phyloP scores from a whole-genome alignment of 2,113 vertebrate species.

The Dicrurus megarhynchus region DNA sequence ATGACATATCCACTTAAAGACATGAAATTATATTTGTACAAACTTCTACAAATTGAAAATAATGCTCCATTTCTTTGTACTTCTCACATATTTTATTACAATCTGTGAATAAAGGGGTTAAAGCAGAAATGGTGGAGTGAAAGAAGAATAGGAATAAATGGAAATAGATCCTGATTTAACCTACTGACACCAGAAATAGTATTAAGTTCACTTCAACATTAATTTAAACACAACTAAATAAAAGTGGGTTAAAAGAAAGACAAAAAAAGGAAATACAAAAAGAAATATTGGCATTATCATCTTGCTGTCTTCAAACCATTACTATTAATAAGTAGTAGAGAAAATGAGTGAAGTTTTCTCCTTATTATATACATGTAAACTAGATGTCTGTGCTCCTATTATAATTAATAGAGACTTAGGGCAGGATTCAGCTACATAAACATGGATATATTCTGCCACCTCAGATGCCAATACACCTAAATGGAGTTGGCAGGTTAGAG shows the following conservation, averaged over 20 bases:
- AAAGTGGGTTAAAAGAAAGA: not conserved
- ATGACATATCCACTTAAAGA: not conserved
- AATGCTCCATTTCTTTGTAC: not conserved
- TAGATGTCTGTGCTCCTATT: not conserved
- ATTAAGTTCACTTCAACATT: not conserved
- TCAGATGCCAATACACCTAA: not conserved
- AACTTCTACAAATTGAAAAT: not conserved
- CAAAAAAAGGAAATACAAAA: not conserved
- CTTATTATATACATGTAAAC: not conserved
- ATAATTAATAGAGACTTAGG: slow-evolving; percentile 16
- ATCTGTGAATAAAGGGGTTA: not conserved
- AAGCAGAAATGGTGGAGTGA: not conserved
- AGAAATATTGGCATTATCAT: not conserved
- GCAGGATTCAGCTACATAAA: not conserved
- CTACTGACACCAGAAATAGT: not conserved
- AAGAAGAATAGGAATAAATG: not conserved
- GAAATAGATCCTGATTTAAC: not conserved
- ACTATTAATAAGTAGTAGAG: not conserved
- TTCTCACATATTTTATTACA: not conserved
- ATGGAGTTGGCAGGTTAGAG: slow-evolving; percentile 26
- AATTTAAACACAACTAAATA: not conserved
- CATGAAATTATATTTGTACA: not conserved
- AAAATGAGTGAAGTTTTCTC: not conserved
- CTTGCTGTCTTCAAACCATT: not conserved
- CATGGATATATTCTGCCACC: not conserved